Evolutionary conservation across 2,113 vertebrate species (phyloP).

Genomic region (Hypocryptadius cinnamomeus): DNA sequence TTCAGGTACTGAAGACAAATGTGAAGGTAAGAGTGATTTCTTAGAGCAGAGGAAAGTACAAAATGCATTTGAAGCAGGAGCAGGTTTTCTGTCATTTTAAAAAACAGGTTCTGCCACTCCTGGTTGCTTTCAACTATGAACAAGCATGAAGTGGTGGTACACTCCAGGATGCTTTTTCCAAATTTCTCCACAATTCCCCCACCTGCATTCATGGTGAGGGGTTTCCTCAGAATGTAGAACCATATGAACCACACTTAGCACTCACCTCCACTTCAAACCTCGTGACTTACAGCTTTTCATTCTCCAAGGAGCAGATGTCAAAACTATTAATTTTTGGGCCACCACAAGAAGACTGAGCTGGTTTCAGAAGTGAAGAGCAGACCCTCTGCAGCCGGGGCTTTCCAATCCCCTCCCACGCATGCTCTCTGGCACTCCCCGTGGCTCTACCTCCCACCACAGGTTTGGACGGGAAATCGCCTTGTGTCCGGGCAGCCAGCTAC

Average conservation of each 20-base stretch:
- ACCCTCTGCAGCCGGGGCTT: not conserved
- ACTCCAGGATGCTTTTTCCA: not conserved
- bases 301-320: not conserved
- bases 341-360: not conserved
- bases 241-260: not conserved
- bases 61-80: not conserved
- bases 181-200: not conserved
- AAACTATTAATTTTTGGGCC: not conserved
- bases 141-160: not conserved
- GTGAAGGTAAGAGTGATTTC: not conserved
- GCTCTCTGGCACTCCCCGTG: not conserved
- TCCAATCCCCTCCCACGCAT: not conserved
- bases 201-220: accelerated
- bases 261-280: not conserved
- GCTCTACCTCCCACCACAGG: not conserved
- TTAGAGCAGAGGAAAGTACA: not conserved
- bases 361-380: not conserved
- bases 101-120: not conserved
- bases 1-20: not conserved
- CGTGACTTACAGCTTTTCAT: not conserved
- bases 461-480: not conserved
- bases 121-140: not conserved
- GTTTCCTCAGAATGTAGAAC: not conserved
- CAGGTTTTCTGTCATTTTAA: not conserved
- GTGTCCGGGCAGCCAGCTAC: not conserved